phyloP scores from a whole-genome alignment of 2,113 vertebrate species.

The Synodontis membranacea region DNA sequence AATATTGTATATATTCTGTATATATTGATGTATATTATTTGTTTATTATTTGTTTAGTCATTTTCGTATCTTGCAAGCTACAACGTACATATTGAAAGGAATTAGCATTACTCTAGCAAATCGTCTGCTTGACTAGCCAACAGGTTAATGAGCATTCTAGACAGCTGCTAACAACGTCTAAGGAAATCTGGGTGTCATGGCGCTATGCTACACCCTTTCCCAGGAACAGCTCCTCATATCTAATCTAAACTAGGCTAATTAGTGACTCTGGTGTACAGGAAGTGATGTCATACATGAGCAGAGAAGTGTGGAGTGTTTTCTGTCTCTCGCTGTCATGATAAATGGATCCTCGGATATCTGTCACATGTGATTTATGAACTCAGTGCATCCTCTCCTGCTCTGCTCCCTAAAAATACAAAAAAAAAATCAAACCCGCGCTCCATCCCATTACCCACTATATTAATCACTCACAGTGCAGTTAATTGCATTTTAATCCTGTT shows the following conservation, averaged over 20 bases:
- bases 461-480: slow-evolving; percentile 61
- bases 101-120: background rate
- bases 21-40: background rate
- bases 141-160: background rate
- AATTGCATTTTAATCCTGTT: slow-evolving; percentile 56
- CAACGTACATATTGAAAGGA: no score
- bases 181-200: background rate
- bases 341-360: slow-evolving; percentile 58
- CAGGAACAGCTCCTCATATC: background rate
- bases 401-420: slow-evolving; percentile 38
- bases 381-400: slow-evolving; percentile 50
- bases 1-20: no score
- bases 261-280: slow-evolving; percentile 23
- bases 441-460: slow-evolving; percentile 62
- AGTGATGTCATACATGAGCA: slow-evolving; percentile 44
- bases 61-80: background rate
- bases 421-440: slow-evolving; percentile 38
- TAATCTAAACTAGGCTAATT: slow-evolving; percentile 25
- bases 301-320: slow-evolving; percentile 29
- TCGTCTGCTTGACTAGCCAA: no score
- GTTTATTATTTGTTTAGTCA: background rate
- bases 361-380: slow-evolving; percentile 72
- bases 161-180: background rate
- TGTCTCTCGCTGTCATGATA: slow-evolving; percentile 49
- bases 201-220: background rate